Percentiles rank a stretch among this genome's conserved stretches.
Conservation (phyloP, 2,888 invertebrate species). For the Eupithecia insigniata region DNA sequence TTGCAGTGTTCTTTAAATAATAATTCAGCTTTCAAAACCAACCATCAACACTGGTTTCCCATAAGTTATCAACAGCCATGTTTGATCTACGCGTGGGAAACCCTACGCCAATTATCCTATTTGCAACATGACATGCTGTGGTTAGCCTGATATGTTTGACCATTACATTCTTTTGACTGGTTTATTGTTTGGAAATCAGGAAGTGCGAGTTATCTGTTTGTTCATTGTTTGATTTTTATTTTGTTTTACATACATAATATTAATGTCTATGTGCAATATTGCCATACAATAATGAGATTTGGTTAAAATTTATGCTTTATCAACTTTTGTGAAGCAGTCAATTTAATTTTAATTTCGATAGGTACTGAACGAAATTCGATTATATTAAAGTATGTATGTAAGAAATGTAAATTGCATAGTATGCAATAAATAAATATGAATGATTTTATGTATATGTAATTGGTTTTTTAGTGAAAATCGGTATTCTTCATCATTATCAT, state of each 20-base stretch:
- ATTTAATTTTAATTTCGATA: no score
- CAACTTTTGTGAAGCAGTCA: no score
- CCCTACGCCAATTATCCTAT: slow-evolving; percentile 69
- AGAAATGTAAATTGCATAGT: no score
- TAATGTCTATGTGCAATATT: neutral
- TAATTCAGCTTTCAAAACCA: slow-evolving; percentile 14
- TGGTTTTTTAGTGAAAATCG: no score
- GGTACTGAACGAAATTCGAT: no score
- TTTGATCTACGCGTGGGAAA: slow-evolving; percentile 58
- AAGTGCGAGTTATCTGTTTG: slow-evolving; percentile 11
- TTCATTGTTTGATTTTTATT: neutral
- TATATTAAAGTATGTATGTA: no score
- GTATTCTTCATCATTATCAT: no score
- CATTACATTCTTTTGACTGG: slow-evolving; percentile 58
- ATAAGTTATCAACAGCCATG: slow-evolving; percentile 21
- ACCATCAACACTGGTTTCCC: slow-evolving; percentile 14
- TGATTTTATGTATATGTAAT: no score
- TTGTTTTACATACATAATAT: neutral
- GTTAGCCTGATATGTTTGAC: slow-evolving; percentile 55
- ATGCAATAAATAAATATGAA: no score
- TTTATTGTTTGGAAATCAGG: slow-evolving; percentile 47
- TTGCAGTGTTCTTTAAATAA: neutral
- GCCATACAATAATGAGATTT: neutral
- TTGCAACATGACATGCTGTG: slow-evolving; percentile 55
- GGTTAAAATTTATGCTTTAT: neutral